Conservation (phyloP, 1,140 invertebrate species). For the Lerema accius region DNA sequence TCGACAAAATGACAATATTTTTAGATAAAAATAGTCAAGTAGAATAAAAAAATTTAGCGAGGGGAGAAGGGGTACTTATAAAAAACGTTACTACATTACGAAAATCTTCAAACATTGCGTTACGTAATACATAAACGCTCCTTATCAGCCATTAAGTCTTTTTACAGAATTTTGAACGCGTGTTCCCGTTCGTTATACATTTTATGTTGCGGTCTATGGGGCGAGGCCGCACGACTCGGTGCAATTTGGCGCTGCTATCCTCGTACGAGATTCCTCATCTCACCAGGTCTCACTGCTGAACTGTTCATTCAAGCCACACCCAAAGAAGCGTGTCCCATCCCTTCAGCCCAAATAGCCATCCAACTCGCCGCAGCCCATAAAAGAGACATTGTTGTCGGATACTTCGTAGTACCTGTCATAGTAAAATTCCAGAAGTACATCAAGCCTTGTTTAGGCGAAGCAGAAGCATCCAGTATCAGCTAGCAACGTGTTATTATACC, state of each 20-base stretch:
- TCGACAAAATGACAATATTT: no score
- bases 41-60: no score
- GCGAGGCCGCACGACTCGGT: slow-evolving; percentile 49
- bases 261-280: slow-evolving; percentile 51
- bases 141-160: no score
- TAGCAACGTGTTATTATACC: no score
- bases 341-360: slow-evolving; percentile 39
- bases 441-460: slow-evolving; percentile 27
- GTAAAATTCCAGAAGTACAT: slow-evolving; percentile 58
- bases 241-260: slow-evolving; percentile 58
- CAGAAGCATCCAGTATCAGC: slow-evolving; percentile 18
- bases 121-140: no score
- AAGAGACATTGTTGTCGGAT: slow-evolving; percentile 55
- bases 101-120: no score
- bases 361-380: slow-evolving; percentile 60
- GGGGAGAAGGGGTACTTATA: no score
- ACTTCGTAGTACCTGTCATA: slow-evolving; percentile 54
- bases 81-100: no score
- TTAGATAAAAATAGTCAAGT: no score
- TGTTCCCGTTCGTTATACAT: slow-evolving; percentile 51
- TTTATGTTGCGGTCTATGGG: slow-evolving; percentile 56
- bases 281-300: slow-evolving; percentile 49
- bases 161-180: slow-evolving; percentile 55
- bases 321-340: slow-evolving; percentile 37
- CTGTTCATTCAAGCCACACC: slow-evolving; percentile 51